phyloP scores from a whole-genome alignment of 1,140 invertebrate species.

The Leptinotarsa undecemlineata region DNA sequence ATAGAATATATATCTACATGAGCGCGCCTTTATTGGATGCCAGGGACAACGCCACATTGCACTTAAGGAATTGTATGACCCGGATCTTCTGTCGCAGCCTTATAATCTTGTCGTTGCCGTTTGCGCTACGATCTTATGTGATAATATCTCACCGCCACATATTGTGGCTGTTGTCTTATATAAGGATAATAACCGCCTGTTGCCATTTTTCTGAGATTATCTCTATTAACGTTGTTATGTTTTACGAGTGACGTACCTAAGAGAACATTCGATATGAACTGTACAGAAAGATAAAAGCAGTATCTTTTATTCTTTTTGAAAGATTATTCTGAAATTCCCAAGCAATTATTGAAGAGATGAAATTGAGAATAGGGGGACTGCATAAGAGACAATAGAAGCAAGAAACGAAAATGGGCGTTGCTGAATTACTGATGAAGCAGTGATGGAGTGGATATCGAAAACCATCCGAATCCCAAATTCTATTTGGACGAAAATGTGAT shows the following conservation, averaged over 20 bases:
- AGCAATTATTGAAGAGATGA: too few relatives aligned
- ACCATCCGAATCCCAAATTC: too few relatives aligned
- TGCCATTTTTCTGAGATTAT: conserved; percentile 4
- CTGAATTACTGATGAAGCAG: too few relatives aligned
- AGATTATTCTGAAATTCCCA: too few relatives aligned
- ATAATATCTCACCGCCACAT: conserved; percentile 17
- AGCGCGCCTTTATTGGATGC: conserved; percentile 11
- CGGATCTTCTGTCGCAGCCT: conserved; percentile 2
- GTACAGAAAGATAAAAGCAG: too few relatives aligned
- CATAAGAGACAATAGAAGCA: too few relatives aligned
- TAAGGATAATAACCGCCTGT: background rate
- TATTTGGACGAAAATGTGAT: too few relatives aligned
- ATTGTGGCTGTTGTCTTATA: conserved; percentile 1
- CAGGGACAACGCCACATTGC: conserved; percentile 16
- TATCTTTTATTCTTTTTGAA: too few relatives aligned
- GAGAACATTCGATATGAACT: background rate
- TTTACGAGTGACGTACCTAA: background rate
- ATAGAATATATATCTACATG: conserved; percentile 17
- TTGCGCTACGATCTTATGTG: conserved; percentile 7
- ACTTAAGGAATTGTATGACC: conserved; percentile 18
- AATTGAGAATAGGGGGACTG: too few relatives aligned
- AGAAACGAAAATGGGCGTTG: too few relatives aligned
- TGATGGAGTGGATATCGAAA: too few relatives aligned
- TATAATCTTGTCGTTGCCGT: conserved; percentile 18
- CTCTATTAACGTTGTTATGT: background rate